Percentiles rank a stretch among this genome's conserved stretches.
phyloP scores from a whole-genome alignment of 1,140 invertebrate species.

The Drosophila erecta region DNA sequence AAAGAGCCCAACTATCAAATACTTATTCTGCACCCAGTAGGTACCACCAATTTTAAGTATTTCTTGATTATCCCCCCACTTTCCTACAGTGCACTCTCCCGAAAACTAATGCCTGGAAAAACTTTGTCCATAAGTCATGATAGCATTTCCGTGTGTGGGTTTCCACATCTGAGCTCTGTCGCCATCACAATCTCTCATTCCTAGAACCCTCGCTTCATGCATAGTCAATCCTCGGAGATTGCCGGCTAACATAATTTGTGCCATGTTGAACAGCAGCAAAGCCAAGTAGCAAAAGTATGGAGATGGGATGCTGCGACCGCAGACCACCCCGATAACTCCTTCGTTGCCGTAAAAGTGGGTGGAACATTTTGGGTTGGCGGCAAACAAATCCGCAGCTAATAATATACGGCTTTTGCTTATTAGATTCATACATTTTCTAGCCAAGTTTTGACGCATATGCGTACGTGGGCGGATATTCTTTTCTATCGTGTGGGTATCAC shows the following conservation, averaged over 20 bases:
- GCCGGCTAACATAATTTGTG: constrained; percentile 77
- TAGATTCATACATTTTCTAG: constrained; percentile 78
- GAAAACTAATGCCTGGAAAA: constrained; percentile 46
- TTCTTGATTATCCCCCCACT: not conserved
- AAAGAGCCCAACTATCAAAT: no score
- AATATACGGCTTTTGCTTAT: constrained; percentile 83
- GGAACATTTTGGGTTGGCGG: not conserved
- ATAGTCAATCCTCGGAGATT: constrained; percentile 76
- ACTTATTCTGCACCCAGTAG: no score
- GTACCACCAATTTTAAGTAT: not conserved
- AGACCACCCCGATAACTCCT: constrained; percentile 54
- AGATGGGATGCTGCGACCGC: constrained; percentile 4
- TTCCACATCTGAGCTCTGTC: constrained; percentile 5
- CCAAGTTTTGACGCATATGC: constrained; percentile 58
- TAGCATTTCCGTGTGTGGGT: constrained; percentile 66
- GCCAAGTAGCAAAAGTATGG: constrained; percentile 3
- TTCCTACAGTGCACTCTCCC: constrained; percentile 48
- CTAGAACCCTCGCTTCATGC: constrained; percentile 35
- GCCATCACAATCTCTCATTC: not conserved
- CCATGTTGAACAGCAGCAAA: constrained; percentile 62
- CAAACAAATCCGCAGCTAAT: constrained; percentile 78
- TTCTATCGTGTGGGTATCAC: constrained; percentile 5
- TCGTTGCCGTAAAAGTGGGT: constrained; percentile 7
- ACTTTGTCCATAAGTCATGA: constrained; percentile 78
- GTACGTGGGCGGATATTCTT: constrained; percentile 22